These are phyloP conservation scores for Perodicticus potto DNA, from an alignment of 2,797 vertebrate species.

Conservation along the genomic window DNA sequence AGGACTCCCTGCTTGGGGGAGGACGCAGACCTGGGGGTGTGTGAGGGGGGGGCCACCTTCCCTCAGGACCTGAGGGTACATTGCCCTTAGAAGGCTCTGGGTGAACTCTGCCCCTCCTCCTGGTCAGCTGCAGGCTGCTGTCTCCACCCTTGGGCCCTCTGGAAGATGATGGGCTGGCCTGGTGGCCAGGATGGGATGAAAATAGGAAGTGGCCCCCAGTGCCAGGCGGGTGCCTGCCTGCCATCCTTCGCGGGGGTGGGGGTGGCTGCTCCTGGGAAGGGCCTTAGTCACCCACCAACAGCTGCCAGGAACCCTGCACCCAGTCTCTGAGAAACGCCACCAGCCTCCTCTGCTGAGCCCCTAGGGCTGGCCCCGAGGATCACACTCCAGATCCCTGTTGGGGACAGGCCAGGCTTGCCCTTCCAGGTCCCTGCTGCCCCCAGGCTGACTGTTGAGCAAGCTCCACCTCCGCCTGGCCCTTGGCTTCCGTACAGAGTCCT, in stretches of 20 bases:
- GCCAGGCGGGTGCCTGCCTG: constrained; percentile 81
- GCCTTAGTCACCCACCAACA: constrained; percentile 16
- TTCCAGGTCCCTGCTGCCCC: not conserved
- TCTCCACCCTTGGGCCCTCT: not conserved
- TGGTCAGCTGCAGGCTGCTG: not conserved
- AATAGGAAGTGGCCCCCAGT: constrained; percentile 83
- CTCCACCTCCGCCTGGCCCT: not conserved
- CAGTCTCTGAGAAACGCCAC: not conserved
- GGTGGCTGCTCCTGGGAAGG: constrained; percentile 27
- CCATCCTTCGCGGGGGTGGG: constrained; percentile 81
- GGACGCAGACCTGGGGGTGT: no score
- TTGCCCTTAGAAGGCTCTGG: not conserved
- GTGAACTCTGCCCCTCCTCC: not conserved
- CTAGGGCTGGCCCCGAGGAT: not conserved
- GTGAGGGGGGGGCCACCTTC: not conserved
- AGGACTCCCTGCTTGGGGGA: not conserved
- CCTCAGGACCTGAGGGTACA: not conserved
- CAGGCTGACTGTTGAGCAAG: not conserved
- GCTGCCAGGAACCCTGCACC: not conserved
- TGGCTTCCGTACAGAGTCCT: not conserved
- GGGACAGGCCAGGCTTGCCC: not conserved
- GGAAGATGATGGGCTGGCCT: not conserved
- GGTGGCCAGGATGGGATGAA: not conserved
- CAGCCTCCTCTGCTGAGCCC: not conserved
- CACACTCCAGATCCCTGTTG: not conserved